A percentile compares a stretch with the other conserved stretches of the same genome.
Conservation (phyloP, 2,113 vertebrate genomes). For the Pogona vitticeps region DNA sequence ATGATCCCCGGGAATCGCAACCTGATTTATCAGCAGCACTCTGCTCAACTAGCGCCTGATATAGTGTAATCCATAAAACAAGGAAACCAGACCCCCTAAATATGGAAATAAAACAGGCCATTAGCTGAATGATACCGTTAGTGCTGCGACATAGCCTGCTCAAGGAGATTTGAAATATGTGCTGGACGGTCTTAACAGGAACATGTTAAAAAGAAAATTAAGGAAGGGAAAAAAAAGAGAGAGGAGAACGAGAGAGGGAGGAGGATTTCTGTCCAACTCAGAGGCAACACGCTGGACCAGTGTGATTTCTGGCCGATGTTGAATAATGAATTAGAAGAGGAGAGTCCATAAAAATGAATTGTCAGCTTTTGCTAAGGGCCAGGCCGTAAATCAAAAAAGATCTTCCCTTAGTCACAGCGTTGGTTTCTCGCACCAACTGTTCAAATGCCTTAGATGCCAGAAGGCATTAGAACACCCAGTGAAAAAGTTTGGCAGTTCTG, state of each 20-base stretch:
- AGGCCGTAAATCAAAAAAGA: constrained; percentile 66
- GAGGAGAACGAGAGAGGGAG: background rate
- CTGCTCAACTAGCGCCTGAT: background rate
- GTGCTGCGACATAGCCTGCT: constrained; percentile 13
- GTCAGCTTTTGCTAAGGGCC: constrained; percentile 50
- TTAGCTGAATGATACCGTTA: constrained; percentile 37
- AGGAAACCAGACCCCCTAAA: constrained; percentile 13
- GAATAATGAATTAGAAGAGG: constrained; percentile 63
- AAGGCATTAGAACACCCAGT: constrained; percentile 66
- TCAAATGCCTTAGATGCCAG: constrained; percentile 69
- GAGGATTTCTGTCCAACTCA: constrained; percentile 14
- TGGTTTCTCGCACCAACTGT: constrained; percentile 67
- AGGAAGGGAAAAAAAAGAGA: background rate
- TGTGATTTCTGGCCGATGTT: constrained; percentile 44
- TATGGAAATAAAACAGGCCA: constrained; percentile 17
- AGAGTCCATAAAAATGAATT: constrained; percentile 51
- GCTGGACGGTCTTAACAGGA: background rate
- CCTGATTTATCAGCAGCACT: constrained; percentile 13
- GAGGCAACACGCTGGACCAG: constrained; percentile 19
- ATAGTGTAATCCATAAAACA: background rate
- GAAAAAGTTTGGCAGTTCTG: constrained; percentile 75
- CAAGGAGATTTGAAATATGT: constrained; percentile 18
- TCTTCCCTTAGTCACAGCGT: constrained; percentile 50
- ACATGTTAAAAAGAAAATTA: background rate
- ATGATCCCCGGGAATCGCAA: background rate